Evolutionary conservation across 2,888 invertebrate species (phyloP).

Genomic region (Scaptodrosophila latifasciaeformis): DNA sequence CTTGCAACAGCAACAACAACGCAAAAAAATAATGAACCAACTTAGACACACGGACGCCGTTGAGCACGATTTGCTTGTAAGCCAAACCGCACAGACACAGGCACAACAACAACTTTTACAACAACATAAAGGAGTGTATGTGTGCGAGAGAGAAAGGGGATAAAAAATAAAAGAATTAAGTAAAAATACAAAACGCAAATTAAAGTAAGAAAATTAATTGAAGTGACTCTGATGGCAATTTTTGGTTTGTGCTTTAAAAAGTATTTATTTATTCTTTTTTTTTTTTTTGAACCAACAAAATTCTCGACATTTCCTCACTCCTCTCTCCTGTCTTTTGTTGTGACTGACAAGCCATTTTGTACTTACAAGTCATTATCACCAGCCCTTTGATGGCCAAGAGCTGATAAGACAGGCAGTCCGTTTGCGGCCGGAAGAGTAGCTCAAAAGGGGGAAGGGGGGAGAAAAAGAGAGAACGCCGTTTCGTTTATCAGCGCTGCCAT

Average conservation of each 20-base stretch:
- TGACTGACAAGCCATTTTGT: constrained; percentile 71
- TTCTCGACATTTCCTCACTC: no score
- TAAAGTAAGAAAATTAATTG: constrained; percentile 61
- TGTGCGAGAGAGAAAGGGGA: no score
- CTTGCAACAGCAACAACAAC: not conserved
- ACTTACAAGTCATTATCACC: constrained; percentile 73
- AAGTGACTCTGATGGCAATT: constrained; percentile 46
- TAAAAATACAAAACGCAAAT: constrained; percentile 55
- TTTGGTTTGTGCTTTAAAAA: constrained; percentile 30
- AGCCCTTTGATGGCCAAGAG: constrained; percentile 51
- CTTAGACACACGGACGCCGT: constrained; percentile 74
- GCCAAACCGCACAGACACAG: constrained; percentile 12
- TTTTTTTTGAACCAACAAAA: no score
- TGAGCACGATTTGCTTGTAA: constrained; percentile 72
- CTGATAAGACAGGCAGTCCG: constrained; percentile 58
- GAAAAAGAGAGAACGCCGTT: constrained; percentile 9
- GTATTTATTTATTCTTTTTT: no score
- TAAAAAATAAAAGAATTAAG: not conserved
- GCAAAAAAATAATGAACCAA: constrained; percentile 55
- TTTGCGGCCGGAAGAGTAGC: constrained; percentile 5
- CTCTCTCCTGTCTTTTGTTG: no score
- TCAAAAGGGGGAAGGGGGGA: constrained; percentile 3
- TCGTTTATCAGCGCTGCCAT: constrained; percentile 52
- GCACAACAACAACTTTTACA: constrained; percentile 7
- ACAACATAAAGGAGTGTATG: no score